Conservation (phyloP, 2,888 invertebrate genomes). For the Drosophila kuntzei region DNA sequence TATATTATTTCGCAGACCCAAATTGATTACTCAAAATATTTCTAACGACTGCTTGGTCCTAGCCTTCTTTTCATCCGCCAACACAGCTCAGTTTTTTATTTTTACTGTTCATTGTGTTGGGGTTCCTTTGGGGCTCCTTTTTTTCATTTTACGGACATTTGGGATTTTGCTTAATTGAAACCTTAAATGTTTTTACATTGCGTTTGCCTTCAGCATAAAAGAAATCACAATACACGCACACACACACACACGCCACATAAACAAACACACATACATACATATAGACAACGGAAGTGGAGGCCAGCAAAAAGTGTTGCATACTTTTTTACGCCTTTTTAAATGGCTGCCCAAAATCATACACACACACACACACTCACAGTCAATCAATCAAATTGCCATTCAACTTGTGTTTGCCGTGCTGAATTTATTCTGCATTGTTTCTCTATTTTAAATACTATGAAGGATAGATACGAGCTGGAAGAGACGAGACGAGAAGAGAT, state of each 20-base stretch:
- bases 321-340: conserved; percentile 18
- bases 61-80: conserved; percentile 4
- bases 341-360: conserved; percentile 8
- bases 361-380: conserved; percentile 18
- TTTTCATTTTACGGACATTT: conserved; percentile 41
- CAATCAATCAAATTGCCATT: conserved; percentile 70
- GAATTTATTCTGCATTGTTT: conserved; percentile 29
- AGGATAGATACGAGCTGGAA: conserved; percentile 1
- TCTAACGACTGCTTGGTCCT: conserved; percentile 35
- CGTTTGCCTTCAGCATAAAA: conserved; percentile 48
- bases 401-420: conserved; percentile 37
- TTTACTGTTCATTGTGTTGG: conserved; percentile 33
- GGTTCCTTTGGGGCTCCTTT: conserved; percentile 33
- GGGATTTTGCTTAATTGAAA: conserved; percentile 76
- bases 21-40: conserved; percentile 75
- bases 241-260: conserved; percentile 15
- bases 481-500: no score
- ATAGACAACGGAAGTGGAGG: conserved; percentile 15
- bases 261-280: conserved; percentile 11
- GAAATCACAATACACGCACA: conserved; percentile 33
- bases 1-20: conserved; percentile 42
- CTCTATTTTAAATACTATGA: conserved; percentile 21
- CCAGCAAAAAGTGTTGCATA: conserved; percentile 37
- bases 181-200: conserved; percentile 77
- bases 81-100: conserved; percentile 19